Conservation (phyloP, 2,797 vertebrate genomes). For the Tenualosa ilisha region DNA sequence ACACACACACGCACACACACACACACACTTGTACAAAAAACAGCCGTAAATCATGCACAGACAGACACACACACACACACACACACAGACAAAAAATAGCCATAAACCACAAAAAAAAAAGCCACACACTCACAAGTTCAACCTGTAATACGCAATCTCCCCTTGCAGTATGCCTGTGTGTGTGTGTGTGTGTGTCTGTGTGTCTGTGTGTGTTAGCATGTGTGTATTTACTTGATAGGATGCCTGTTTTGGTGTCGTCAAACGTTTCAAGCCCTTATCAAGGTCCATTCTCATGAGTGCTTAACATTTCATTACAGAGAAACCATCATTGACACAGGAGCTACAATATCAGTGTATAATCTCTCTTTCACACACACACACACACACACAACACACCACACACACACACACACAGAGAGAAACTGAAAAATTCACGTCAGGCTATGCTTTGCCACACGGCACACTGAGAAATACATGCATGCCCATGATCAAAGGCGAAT, state of each 20-base stretch:
- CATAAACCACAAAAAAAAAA: too few species aligned
- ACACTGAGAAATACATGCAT: neutral
- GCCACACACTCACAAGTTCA: too few species aligned
- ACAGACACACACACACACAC: neutral
- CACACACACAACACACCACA: neutral
- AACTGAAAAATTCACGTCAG: too few species aligned
- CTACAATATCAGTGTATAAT: neutral
- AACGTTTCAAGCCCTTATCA: neutral
- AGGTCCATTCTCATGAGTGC: neutral
- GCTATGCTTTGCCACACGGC: too few species aligned
- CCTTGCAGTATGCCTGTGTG: neutral
- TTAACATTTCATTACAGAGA: constrained; percentile 1
- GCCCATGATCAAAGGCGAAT: neutral
- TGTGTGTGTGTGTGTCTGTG: neutral
- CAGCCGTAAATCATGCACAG: neutral
- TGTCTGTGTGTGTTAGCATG: neutral
- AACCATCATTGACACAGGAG: neutral
- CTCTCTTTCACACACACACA: neutral
- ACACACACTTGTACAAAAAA: neutral
- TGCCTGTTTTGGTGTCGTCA: neutral
- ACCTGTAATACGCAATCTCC: neutral
- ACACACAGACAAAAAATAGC: neutral
- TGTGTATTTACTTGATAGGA: neutral
- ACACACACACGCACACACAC: neutral
- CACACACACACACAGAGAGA: neutral